Conservation (phyloP, 2,797 vertebrate species). For the Champsocephalus gunnari region DNA sequence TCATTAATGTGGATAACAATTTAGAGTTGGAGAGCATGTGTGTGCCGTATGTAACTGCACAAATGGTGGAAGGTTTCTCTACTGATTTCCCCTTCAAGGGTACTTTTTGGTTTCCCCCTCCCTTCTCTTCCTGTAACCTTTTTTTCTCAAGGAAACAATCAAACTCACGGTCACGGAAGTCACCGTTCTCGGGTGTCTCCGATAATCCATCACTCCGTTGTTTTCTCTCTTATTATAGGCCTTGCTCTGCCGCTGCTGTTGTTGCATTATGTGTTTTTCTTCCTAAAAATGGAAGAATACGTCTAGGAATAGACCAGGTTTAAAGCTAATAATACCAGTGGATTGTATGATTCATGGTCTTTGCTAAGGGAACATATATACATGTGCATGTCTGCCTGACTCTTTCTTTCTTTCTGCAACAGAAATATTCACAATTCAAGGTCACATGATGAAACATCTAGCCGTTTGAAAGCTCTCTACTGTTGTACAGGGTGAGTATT, state of each 20-base stretch:
- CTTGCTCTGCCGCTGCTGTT: slow-evolving; percentile 56
- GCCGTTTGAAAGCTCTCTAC: slow-evolving; percentile 42
- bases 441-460: slow-evolving; percentile 62
- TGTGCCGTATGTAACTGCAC: slow-evolving; percentile 2
- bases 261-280: slow-evolving; percentile 68
- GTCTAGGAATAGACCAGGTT: slow-evolving; percentile 59
- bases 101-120: slow-evolving; percentile 10
- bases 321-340: slow-evolving; percentile 76
- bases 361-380: slow-evolving; percentile 48
- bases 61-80: slow-evolving; percentile 30
- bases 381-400: slow-evolving; percentile 12
- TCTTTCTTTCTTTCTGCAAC: slow-evolving; percentile 21
- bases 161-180: slow-evolving; percentile 79
- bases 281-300: slow-evolving; percentile 73
- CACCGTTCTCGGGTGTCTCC: slow-evolving; percentile 82
- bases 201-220: slow-evolving; percentile 77
- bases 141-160: slow-evolving; percentile 82
- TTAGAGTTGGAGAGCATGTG: background rate
- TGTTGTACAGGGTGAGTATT: slow-evolving; percentile 53
- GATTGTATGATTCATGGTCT: slow-evolving; percentile 72
- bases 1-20: slow-evolving; percentile 17
- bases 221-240: slow-evolving; percentile 79
- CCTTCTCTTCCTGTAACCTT: slow-evolving; percentile 72
- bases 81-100: slow-evolving; percentile 42
- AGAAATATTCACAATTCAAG: slow-evolving; percentile 33